Percentiles rank a stretch among this genome's conserved stretches.
Evolutionary conservation across 2,888 invertebrate species (phyloP).

Genomic region (Clunio marinus): DNA sequence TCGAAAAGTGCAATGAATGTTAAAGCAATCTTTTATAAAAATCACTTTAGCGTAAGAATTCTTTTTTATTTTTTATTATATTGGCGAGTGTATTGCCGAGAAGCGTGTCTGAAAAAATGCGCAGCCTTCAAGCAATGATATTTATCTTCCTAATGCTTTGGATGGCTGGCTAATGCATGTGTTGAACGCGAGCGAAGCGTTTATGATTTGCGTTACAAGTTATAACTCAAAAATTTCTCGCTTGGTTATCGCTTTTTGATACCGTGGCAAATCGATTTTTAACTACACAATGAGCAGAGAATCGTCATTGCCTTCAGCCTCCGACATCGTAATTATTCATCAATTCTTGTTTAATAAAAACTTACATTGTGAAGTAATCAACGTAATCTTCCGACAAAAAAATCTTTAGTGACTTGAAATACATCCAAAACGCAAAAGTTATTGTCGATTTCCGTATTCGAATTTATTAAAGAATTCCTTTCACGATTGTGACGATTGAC

Average conservation of each 20-base stretch:
- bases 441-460: no score
- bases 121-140: neutral
- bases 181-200: neutral
- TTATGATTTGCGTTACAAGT: neutral
- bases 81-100: slow-evolving; percentile 8
- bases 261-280: slow-evolving; percentile 33
- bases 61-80: no score
- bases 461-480: no score
- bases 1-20: slow-evolving; percentile 3
- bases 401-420: no score
- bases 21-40: no score
- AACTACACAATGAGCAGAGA: slow-evolving; percentile 5
- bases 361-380: no score
- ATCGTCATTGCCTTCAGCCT: slow-evolving; percentile 21
- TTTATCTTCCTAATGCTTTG: slow-evolving; percentile 10
- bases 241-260: no score
- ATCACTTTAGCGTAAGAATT: no score
- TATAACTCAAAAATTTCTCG: neutral
- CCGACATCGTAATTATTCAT: slow-evolving; percentile 29
- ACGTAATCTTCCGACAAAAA: no score
- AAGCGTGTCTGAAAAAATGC: slow-evolving; percentile 15
- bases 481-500: no score
- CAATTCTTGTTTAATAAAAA: no score
- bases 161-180: neutral
- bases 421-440: no score